These are phyloP conservation scores for Formica aserva DNA, from an alignment of 2,888 invertebrate species.

Conservation along the genomic window DNA sequence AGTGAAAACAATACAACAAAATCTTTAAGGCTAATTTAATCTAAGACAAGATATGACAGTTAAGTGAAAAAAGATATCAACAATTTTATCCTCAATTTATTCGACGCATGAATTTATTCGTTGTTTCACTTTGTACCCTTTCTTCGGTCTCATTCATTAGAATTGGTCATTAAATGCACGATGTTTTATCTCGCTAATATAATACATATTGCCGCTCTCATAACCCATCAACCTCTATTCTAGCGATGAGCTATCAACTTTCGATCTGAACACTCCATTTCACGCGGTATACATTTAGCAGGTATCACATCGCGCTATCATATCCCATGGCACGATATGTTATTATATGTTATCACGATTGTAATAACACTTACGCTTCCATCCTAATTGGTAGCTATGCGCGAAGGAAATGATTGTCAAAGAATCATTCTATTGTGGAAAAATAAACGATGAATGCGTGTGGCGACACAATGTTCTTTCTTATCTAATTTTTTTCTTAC, in stretches of 20 bases:
- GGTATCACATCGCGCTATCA: background rate
- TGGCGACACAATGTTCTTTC: background rate
- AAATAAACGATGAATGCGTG: background rate
- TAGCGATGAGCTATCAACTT: slow-evolving; percentile 39
- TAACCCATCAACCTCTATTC: slow-evolving; percentile 52
- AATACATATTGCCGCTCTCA: slow-evolving; percentile 27
- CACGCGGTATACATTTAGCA: slow-evolving; percentile 40
- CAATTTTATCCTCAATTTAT: background rate
- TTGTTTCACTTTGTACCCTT: slow-evolving; percentile 20
- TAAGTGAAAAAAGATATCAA: background rate
- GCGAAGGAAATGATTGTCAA: background rate
- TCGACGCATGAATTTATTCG: background rate
- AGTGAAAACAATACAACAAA: slow-evolving; percentile 13
- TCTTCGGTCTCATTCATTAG: background rate
- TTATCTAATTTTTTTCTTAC: background rate
- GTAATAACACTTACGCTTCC: slow-evolving; percentile 11
- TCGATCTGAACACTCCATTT: slow-evolving; percentile 48
- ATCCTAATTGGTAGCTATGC: slow-evolving; percentile 10
- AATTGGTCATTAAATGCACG: background rate
- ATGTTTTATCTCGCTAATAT: slow-evolving; percentile 33
- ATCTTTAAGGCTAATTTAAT: background rate
- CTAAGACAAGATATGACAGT: background rate
- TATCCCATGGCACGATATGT: background rate
- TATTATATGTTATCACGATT: too few relatives aligned
- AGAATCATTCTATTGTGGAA: background rate